Percentiles rank a stretch among this genome's conserved stretches.
phyloP scores from a whole-genome alignment of 2,113 vertebrate genomes.

The Pelobates fuscus region DNA sequence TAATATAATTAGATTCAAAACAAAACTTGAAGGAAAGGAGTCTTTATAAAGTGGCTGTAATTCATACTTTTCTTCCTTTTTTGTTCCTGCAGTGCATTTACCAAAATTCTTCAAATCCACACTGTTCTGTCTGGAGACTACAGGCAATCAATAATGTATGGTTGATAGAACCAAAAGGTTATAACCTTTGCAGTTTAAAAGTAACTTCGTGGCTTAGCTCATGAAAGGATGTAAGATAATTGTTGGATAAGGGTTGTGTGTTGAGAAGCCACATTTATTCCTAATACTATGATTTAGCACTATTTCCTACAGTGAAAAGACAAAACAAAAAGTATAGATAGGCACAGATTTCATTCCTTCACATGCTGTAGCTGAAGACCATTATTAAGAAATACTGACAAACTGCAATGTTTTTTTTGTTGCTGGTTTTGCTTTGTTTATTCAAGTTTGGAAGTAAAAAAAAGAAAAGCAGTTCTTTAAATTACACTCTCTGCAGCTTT shows the following conservation, averaged over 20 bases:
- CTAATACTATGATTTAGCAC: too few species aligned
- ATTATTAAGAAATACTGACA: too few species aligned
- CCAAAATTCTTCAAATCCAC: conserved; percentile 18
- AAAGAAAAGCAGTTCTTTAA: too few species aligned
- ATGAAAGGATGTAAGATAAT: not conserved
- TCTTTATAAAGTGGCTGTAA: not conserved
- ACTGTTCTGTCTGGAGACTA: conserved; percentile 27
- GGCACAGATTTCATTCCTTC: too few species aligned
- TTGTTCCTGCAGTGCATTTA: conserved; percentile 22
- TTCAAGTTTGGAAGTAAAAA: too few species aligned
- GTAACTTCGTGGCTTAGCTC: conserved; percentile 4
- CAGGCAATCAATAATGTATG: conserved; percentile 30
- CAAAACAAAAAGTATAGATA: too few species aligned
- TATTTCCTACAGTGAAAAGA: too few species aligned
- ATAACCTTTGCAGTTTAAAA: conserved; percentile 13
- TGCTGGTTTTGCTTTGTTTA: too few species aligned
- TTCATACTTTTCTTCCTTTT: not conserved
- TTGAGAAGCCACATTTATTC: too few species aligned
- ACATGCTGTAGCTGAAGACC: too few species aligned
- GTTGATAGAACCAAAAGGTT: conserved; percentile 24
- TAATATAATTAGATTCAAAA: not conserved
- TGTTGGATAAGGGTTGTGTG: not conserved
- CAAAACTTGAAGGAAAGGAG: not conserved
- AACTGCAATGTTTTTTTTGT: too few species aligned
- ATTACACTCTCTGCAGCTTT: too few species aligned